These are phyloP conservation scores for Lontra canadensis DNA, from an alignment of 2,113 vertebrate species.

Conservation along the genomic window DNA sequence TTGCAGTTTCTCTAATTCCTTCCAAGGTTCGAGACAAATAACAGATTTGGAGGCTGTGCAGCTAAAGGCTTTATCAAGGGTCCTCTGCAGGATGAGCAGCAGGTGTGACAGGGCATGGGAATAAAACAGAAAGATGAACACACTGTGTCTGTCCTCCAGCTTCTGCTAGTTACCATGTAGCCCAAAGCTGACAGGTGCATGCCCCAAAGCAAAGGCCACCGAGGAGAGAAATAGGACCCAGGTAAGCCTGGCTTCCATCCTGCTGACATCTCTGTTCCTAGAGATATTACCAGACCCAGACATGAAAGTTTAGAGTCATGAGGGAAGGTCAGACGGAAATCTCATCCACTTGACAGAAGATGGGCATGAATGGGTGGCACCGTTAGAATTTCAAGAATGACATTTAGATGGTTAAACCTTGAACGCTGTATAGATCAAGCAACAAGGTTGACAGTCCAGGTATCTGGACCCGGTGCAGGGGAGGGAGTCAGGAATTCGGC, in stretches of 20 bases:
- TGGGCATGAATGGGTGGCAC: conserved; percentile 71
- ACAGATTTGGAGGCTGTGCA: not conserved
- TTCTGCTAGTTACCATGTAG: not conserved
- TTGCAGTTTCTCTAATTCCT: not conserved
- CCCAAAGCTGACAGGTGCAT: not conserved
- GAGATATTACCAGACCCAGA: not conserved
- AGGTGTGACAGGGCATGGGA: conserved; percentile 42
- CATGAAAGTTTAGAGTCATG: conserved; percentile 27
- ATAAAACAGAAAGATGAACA: conserved; percentile 23
- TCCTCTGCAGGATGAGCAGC: conserved; percentile 37
- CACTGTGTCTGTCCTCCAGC: not conserved
- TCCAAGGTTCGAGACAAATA: not conserved
- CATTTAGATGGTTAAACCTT: conserved; percentile 72
- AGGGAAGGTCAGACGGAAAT: conserved; percentile 47
- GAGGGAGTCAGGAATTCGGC: conserved; percentile 55
- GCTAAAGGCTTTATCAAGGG: conserved; percentile 38
- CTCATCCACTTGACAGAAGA: conserved; percentile 47
- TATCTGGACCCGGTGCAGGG: conserved; percentile 29
- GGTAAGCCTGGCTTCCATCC: conserved; percentile 1
- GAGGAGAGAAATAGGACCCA: not conserved
- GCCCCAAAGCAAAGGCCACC: not conserved
- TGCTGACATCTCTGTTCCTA: not conserved
- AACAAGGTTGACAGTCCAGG: conserved; percentile 77
- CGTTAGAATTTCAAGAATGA: conserved; percentile 69
- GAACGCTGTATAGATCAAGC: conserved; percentile 35